Evolutionary conservation across 2,113 vertebrate species (phyloP), one percentile per base, ranked within the genome.

Genomic region (Ciconia boyciana): DNA sequence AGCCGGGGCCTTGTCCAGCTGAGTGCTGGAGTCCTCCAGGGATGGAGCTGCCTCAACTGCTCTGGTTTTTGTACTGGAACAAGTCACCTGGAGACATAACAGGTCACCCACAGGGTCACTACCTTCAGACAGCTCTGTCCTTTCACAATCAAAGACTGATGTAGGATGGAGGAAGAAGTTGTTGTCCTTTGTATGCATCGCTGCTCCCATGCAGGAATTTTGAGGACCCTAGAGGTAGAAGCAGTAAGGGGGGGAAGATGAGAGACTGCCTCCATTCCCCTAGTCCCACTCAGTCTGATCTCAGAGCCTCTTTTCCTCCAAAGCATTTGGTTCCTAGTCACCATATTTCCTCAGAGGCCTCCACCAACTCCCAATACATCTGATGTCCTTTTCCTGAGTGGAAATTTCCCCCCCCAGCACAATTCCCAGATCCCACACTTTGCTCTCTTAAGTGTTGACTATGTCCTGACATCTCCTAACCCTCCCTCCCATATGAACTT

Each of bases 361-460:
- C 34, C 21, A 44, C 44, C 44, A 87, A 16, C 4, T 85, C 18
- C 44, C 32, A 69, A 0, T 28, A 60, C 9, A 44, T 76, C 9
- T 85, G 31, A 44, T 52, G 36, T 43, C 25, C 49, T 80, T 82
- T 85, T 72, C 19, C n/a, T 22, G 29, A 64, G 14, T 20, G 5
- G 12, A 79, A 65, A 64, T 87, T 60, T 88, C 32, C 29, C 55
- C 7, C 48, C 11, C 18, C 25, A 4, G 26, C 17, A 68, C 43
- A 91, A 39, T 55, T 72, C 26, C 18, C 9, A 77, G 34, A 41
- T 83, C 29, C 86, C 81, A 70, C 28, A 49, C 17, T 83, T 76
- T n/a, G 7, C 4, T 86, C 36, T 61, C 46, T 39, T 36, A 78
- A 43, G 12, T 19, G 19, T 52, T 0, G 0, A 2, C 57, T 80